phyloP scores from a whole-genome alignment of 2,113 vertebrate genomes.

The Phoxinus phoxinus region DNA sequence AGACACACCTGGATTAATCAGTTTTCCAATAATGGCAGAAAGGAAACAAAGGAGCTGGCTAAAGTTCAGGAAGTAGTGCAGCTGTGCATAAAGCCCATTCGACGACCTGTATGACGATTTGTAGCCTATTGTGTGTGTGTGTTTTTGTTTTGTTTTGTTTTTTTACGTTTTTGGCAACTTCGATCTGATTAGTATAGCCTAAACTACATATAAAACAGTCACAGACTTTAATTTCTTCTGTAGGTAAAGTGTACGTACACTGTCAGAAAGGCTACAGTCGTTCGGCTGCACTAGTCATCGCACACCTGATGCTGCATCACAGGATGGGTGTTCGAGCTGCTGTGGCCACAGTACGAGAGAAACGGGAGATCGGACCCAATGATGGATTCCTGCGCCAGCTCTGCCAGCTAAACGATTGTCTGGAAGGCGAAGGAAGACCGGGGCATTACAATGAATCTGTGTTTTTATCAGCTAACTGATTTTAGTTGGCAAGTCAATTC shows the following conservation, averaged over 20 bases:
- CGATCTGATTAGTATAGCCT: too few relatives aligned
- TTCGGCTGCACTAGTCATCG: conserved; percentile 89
- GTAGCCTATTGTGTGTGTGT: too few relatives aligned
- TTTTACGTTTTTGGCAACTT: too few relatives aligned
- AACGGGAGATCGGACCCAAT: conserved; percentile 94
- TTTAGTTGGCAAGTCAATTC: not conserved
- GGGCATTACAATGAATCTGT: not conserved
- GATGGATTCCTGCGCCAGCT: conserved; percentile 94
- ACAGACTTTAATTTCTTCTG: not conserved
- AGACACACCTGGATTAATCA: too few relatives aligned
- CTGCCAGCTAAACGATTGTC: conserved; percentile 84
- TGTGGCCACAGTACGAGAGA: conserved; percentile 82
- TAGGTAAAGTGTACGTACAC: conserved; percentile 92
- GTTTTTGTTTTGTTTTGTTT: too few relatives aligned
- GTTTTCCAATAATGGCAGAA: too few relatives aligned
- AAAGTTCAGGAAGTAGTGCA: too few relatives aligned
- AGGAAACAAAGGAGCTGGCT: too few relatives aligned
- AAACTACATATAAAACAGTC: too few relatives aligned
- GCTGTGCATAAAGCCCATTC: too few relatives aligned
- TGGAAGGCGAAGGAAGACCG: conserved; percentile 69
- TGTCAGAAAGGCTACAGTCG: conserved; percentile 97
- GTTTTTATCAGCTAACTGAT: not conserved
- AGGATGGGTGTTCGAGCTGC: conserved; percentile 84
- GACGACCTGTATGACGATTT: too few relatives aligned
- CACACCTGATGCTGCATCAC: conserved; percentile 91